These are phyloP conservation scores for Pristionchus fissidentatus DNA, from an alignment of 2,888 invertebrate genomes.

Conservation along the genomic window DNA sequence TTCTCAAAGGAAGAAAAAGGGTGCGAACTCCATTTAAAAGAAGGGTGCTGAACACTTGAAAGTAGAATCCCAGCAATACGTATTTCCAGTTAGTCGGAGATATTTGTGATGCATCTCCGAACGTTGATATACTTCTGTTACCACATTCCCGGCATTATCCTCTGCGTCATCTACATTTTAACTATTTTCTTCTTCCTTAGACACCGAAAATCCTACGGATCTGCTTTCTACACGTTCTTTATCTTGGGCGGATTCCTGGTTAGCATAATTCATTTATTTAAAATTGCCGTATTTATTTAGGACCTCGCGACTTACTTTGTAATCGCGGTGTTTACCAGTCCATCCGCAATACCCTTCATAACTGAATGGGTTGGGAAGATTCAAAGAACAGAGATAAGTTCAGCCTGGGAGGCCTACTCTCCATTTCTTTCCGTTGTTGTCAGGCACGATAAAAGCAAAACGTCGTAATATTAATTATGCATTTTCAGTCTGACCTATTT, in stretches of 20 bases:
- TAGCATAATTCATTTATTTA: neutral
- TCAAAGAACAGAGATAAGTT: neutral
- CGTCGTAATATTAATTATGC: neutral
- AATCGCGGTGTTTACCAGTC: neutral
- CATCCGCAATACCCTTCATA: neutral
- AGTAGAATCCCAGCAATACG: too few species aligned
- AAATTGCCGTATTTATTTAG: neutral
- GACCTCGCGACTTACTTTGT: neutral
- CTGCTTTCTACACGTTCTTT: constrained; percentile 5
- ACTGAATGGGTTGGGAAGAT: neutral
- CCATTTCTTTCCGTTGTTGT: neutral
- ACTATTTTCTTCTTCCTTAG: neutral
- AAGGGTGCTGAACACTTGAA: too few species aligned
- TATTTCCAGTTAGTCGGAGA: too few species aligned
- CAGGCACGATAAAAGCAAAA: neutral
- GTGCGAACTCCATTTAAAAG: too few species aligned
- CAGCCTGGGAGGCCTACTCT: neutral
- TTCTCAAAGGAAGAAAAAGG: too few species aligned
- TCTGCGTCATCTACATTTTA: neutral
- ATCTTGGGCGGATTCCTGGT: neutral
- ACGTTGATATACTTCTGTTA: neutral
- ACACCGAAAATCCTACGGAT: neutral
- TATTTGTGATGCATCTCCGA: neutral
- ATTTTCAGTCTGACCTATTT: neutral
- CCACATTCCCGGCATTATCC: neutral